phyloP scores from a whole-genome alignment of 2,797 vertebrate species.

The Cyclura pinguis region DNA sequence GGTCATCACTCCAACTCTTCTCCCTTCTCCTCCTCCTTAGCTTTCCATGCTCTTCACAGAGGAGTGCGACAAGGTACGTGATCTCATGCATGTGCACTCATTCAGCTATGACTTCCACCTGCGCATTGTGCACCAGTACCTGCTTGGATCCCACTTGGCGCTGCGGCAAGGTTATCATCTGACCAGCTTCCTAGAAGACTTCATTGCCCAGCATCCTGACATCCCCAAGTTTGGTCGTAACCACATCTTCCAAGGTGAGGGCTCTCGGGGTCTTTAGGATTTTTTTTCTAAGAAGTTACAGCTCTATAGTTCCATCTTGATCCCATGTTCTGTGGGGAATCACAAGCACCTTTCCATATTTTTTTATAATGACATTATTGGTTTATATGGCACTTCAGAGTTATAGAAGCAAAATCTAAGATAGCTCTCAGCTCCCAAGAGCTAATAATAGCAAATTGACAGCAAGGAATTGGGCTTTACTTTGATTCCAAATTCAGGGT shows the following conservation, averaged over 20 bases:
- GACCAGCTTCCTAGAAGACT: conserved; percentile 94
- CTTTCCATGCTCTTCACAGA: conserved; percentile 99
- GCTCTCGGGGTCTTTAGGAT: not conserved
- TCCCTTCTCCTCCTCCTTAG: conserved; percentile 79
- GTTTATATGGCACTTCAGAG: not conserved
- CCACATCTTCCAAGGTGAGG: conserved; percentile 93
- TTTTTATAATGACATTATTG: not conserved
- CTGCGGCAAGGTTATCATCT: conserved; percentile 96
- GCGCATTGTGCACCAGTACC: conserved; percentile 94
- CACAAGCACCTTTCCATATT: not conserved
- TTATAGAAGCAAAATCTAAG: not conserved
- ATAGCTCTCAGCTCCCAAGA: not conserved
- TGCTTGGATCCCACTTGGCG: conserved; percentile 93
- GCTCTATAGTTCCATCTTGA: not conserved
- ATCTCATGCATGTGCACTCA: conserved; percentile 98
- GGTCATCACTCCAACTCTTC: conserved; percentile 27
- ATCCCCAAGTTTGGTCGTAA: conserved; percentile 98
- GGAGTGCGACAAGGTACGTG: conserved; percentile 97
- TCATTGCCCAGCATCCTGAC: conserved; percentile 93
- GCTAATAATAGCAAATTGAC: not conserved
- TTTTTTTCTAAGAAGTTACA: not conserved
- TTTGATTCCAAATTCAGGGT: not conserved
- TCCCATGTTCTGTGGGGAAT: not conserved
- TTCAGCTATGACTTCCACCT: conserved; percentile 99
- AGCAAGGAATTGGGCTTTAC: not conserved